A percentile compares a stretch with the other conserved stretches of the same genome.
Evolutionary conservation across 2,113 vertebrate species (phyloP).

Genomic region (Empidonax alnorum): DNA sequence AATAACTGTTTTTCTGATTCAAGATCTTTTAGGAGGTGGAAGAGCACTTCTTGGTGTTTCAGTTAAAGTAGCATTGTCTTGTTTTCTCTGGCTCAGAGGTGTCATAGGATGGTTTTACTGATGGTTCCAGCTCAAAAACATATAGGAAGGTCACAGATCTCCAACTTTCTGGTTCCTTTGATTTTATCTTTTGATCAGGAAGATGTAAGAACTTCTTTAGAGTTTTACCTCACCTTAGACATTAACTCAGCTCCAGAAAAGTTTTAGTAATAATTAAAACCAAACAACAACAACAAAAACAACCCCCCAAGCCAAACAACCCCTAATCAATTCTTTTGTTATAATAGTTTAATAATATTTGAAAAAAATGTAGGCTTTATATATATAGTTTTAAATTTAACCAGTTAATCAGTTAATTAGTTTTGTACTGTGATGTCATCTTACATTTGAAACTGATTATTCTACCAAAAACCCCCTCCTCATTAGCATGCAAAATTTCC

Average conservation of each 20-base stretch:
- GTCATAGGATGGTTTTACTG: neutral
- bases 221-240: neutral
- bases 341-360: neutral
- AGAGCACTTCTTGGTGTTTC: neutral
- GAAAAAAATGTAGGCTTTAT: neutral
- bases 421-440: neutral
- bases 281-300: neutral
- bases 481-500: neutral
- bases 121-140: neutral
- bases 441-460: neutral
- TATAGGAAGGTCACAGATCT: neutral
- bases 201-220: neutral
- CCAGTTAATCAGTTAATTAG: neutral
- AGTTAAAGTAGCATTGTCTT: neutral
- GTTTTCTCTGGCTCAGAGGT: neutral
- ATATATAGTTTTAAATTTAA: neutral
- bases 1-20: neutral
- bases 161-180: neutral
- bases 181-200: neutral
- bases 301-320: neutral
- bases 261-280: neutral
- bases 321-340: neutral
- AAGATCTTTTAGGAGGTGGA: neutral
- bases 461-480: accelerated
- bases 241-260: neutral